Evolutionary conservation across 2,888 invertebrate species (phyloP).

Genomic region (Trachelus troglodyta): DNA sequence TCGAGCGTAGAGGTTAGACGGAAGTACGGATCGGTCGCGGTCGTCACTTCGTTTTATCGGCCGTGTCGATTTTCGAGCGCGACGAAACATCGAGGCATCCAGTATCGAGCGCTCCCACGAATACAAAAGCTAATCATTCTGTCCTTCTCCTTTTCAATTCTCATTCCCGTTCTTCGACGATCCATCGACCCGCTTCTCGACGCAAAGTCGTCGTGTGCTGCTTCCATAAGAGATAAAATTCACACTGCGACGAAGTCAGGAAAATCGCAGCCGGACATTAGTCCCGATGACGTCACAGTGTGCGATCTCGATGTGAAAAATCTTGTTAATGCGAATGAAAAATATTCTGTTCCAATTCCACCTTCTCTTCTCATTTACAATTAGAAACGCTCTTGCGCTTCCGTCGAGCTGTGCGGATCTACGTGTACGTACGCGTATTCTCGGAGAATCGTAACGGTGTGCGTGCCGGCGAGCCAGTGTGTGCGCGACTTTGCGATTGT

Average conservation of each 20-base stretch:
- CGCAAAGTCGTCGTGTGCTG: background rate
- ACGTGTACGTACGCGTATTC: background rate
- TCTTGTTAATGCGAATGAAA: background rate
- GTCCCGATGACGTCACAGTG: background rate
- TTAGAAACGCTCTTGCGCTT: background rate
- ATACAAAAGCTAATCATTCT: background rate
- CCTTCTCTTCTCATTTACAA: background rate
- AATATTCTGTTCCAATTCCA: background rate
- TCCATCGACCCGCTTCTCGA: background rate
- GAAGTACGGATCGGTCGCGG: background rate
- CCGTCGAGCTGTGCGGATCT: background rate
- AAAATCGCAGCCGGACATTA: background rate
- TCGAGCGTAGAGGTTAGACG: background rate
- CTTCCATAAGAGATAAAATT: background rate
- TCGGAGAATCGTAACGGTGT: background rate
- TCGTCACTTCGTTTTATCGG: background rate
- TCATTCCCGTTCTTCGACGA: background rate
- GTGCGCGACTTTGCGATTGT: background rate
- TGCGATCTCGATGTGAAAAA: background rate
- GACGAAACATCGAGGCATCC: background rate
- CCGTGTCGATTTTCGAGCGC: background rate
- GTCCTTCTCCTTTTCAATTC: background rate
- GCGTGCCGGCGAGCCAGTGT: background rate
- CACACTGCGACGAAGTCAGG: background rate
- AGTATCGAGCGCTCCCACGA: background rate